Evolutionary conservation across 2,797 vertebrate species (phyloP).

Genomic region (Protosalanx chinensis): DNA sequence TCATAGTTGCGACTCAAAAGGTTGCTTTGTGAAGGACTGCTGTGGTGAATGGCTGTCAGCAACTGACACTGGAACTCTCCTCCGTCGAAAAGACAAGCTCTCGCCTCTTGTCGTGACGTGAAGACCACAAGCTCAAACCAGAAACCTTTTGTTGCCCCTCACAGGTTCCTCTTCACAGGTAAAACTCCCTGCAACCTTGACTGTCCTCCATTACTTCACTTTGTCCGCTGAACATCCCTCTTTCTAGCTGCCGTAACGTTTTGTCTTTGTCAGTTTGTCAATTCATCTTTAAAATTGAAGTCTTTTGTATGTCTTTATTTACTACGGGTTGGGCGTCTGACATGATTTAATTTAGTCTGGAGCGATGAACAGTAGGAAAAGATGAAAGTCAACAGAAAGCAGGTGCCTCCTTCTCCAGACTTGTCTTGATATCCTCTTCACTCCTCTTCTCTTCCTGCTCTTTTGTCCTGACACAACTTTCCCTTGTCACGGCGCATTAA

Average conservation of each 20-base stretch:
- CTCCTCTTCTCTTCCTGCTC: slow-evolving; percentile 51
- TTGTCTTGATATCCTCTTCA: background rate
- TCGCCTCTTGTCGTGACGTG: slow-evolving; percentile 54
- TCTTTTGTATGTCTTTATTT: background rate
- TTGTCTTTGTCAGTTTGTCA: background rate
- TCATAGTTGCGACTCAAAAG: slow-evolving; percentile 63
- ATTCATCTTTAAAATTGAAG: background rate
- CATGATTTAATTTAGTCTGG: too few relatives aligned
- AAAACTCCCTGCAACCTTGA: too few relatives aligned
- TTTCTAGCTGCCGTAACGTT: slow-evolving; percentile 8
- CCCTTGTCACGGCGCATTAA: slow-evolving; percentile 96
- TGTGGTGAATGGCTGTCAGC: slow-evolving; percentile 36
- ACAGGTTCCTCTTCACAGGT: too few relatives aligned
- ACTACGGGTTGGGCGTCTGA: too few relatives aligned
- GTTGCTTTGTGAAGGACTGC: slow-evolving; percentile 45
- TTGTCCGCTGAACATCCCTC: slow-evolving; percentile 14
- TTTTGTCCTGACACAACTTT: slow-evolving; percentile 77
- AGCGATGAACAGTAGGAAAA: too few relatives aligned
- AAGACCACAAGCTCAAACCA: slow-evolving; percentile 48
- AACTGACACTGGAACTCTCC: slow-evolving; percentile 40
- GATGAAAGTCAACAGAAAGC: background rate
- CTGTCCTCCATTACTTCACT: background rate
- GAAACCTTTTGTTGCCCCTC: too few relatives aligned
- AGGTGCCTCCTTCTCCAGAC: background rate
- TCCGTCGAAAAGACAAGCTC: slow-evolving; percentile 58